Percentiles rank a stretch among this genome's conserved stretches.
Conservation (phyloP, 2,888 invertebrate genomes). For the Trichopria drosophilae region DNA sequence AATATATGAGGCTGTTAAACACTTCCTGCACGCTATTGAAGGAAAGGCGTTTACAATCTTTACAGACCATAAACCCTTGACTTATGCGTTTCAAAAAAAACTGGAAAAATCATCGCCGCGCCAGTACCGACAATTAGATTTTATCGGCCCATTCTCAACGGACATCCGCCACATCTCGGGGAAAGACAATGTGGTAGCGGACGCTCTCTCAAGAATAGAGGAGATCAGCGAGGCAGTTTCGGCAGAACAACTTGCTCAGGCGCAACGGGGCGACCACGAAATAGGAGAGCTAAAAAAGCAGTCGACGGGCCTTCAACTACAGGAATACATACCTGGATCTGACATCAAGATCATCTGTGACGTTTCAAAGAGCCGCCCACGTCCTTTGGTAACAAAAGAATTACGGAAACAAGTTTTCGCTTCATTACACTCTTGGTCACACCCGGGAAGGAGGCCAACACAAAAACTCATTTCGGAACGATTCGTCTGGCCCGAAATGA, state of each 20-base stretch:
- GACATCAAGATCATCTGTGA: not conserved
- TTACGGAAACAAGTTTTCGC: slow-evolving; percentile 28
- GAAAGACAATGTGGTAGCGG: slow-evolving; percentile 16
- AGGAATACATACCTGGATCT: not conserved
- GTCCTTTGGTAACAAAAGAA: no score
- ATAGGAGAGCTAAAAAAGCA: no score
- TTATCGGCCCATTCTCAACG: slow-evolving; percentile 23
- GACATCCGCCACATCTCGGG: slow-evolving; percentile 22
- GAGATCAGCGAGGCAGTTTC: slow-evolving; percentile 5
- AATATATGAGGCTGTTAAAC: slow-evolving; percentile 34
- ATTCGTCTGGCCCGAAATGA: slow-evolving; percentile 52
- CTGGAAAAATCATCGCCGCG: slow-evolving; percentile 25
- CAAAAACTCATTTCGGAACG: slow-evolving; percentile 43
- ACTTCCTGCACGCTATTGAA: slow-evolving; percentile 13
- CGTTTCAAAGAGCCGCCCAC: no score
- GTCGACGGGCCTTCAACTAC: slow-evolving; percentile 2
- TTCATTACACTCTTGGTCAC: slow-evolving; percentile 38
- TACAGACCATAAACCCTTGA: no score
- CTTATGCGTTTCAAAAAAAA: no score
- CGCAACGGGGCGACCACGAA: slow-evolving; percentile 5
- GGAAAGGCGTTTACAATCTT: slow-evolving; percentile 9
- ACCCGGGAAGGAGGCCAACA: slow-evolving; percentile 38
- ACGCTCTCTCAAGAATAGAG: no score
- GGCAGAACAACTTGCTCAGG: slow-evolving; percentile 1
- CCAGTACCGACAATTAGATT: no score